Percentiles rank a stretch among this genome's conserved stretches.
Evolutionary conservation across 2,888 invertebrate species (phyloP).

Genomic region (Bembecia ichneumoniformis): DNA sequence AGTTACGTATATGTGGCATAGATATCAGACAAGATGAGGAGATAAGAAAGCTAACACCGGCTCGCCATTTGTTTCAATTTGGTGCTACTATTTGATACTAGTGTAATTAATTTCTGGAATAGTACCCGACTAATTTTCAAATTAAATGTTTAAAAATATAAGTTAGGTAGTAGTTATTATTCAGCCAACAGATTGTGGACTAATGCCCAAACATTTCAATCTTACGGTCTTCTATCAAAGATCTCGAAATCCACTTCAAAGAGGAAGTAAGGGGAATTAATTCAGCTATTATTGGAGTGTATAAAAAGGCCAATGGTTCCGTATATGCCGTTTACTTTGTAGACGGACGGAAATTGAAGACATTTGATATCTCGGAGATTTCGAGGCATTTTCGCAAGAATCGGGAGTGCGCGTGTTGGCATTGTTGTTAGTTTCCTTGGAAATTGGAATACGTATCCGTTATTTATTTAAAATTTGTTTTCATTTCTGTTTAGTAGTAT

Average conservation of each 20-base stretch:
- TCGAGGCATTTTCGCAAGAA: constrained; percentile 19
- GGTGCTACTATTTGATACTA: too few relatives aligned
- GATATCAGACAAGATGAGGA: too few relatives aligned
- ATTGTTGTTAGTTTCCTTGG: too few relatives aligned
- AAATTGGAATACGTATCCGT: too few relatives aligned
- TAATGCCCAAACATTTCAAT: neutral
- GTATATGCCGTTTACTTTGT: constrained; percentile 13
- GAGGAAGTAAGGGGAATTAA: constrained; percentile 4
- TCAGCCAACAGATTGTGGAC: neutral
- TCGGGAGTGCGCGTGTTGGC: constrained; percentile 3
- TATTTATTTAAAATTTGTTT: too few relatives aligned
- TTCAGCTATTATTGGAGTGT: constrained; percentile 10
- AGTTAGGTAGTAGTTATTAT: too few relatives aligned
- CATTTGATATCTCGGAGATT: constrained; percentile 24
- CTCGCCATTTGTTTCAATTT: too few relatives aligned
- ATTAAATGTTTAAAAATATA: too few relatives aligned
- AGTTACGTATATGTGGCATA: neutral
- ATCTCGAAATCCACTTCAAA: neutral
- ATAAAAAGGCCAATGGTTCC: constrained; percentile 11
- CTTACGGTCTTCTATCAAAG: neutral
- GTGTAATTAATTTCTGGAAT: too few relatives aligned
- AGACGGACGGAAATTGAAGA: constrained; percentile 21
- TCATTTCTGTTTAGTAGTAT: too few relatives aligned
- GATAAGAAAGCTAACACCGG: too few relatives aligned
- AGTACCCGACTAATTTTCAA: too few relatives aligned